Conservation (phyloP, 1,140 invertebrate species). For the Sitobion miscanthi region DNA sequence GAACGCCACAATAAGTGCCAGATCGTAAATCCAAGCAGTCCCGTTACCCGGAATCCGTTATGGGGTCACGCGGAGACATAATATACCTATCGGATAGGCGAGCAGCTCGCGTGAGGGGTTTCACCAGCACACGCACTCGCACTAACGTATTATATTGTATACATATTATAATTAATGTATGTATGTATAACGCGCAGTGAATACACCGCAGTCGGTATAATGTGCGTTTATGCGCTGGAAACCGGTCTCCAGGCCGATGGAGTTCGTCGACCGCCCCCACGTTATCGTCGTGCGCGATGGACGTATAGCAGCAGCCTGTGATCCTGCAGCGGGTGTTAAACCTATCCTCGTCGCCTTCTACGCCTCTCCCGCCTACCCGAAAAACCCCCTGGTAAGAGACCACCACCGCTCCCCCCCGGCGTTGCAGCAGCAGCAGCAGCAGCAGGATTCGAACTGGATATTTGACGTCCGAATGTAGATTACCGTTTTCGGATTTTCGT, state of each 20-base stretch:
- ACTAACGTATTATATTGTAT: background rate
- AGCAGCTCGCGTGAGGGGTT: background rate
- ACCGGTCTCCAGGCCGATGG: constrained; percentile 52
- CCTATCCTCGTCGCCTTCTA: background rate
- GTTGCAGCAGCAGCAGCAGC: background rate
- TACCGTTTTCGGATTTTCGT: constrained; percentile 40
- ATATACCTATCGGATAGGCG: background rate
- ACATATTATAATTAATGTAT: background rate
- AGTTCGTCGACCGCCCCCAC: constrained; percentile 56
- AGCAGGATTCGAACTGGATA: background rate
- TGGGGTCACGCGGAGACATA: constrained; percentile 46
- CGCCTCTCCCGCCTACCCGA: background rate
- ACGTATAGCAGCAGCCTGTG: background rate
- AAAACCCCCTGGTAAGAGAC: background rate
- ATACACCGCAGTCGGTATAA: background rate
- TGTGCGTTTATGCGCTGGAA: constrained; percentile 3
- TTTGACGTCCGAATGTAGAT: constrained; percentile 31
- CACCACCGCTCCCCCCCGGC: too few species aligned
- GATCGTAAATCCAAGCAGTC: constrained; percentile 41
- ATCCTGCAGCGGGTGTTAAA: background rate
- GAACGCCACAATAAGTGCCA: background rate
- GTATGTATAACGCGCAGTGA: background rate
- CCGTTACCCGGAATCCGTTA: constrained; percentile 55
- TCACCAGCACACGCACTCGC: background rate
- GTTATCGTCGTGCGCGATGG: constrained; percentile 11